phyloP scores from a whole-genome alignment of 2,113 vertebrate genomes.

The Hyaena hyaena region DNA sequence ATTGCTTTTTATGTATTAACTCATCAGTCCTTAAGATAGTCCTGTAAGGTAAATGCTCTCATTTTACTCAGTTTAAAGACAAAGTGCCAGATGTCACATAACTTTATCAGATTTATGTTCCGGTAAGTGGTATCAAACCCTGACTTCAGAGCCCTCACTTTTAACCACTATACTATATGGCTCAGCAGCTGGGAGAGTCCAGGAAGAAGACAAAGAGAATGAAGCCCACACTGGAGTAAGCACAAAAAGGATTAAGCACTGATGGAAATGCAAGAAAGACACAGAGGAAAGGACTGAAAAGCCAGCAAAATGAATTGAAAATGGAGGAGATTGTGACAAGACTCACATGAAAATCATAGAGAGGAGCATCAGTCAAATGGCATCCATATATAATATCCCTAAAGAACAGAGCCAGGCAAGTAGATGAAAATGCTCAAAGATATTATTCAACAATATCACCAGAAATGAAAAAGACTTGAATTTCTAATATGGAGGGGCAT shows the following conservation, averaged over 20 bases:
- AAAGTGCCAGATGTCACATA: neutral
- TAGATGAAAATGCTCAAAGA: neutral
- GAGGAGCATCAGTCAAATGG: neutral
- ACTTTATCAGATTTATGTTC: neutral
- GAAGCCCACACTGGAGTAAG: neutral
- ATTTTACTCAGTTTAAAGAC: neutral
- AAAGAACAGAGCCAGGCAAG: neutral
- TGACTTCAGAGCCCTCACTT: neutral
- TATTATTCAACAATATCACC: neutral
- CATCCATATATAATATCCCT: neutral
- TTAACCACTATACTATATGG: neutral
- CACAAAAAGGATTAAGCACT: neutral
- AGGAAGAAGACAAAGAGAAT: neutral
- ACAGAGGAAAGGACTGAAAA: neutral
- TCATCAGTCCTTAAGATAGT: neutral
- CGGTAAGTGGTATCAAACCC: neutral
- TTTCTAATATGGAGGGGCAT: neutral
- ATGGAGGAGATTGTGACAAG: neutral
- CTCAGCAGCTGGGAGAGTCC: neutral
- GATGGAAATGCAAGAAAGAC: neutral
- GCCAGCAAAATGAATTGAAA: neutral
- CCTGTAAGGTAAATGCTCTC: neutral
- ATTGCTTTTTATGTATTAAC: neutral
- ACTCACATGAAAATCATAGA: neutral
- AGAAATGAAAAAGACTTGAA: neutral